A percentile compares a stretch with the other conserved stretches of the same genome.
phyloP scores from a whole-genome alignment of 2,888 invertebrate genomes.

The Tipula helvola region DNA sequence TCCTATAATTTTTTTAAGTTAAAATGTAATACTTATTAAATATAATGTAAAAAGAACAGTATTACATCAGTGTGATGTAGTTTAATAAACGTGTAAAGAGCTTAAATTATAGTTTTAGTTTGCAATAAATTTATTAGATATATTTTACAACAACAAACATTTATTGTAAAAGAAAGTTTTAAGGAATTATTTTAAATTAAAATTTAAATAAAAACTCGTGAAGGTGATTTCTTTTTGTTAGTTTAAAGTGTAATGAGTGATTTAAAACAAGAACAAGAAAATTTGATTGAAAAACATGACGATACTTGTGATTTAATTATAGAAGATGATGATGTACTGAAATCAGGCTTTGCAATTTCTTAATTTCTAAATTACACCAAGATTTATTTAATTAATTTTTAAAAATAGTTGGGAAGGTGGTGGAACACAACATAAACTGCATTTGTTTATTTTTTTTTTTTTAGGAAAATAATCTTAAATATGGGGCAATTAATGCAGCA shows the following conservation, averaged over 20 bases:
- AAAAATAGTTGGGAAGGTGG: constrained; percentile 36
- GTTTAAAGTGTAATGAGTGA: neutral
- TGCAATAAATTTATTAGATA: neutral
- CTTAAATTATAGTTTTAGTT: neutral
- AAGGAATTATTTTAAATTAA: neutral
- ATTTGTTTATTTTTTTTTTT: neutral
- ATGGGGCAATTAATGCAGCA: constrained; percentile 31
- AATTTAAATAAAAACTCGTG: neutral
- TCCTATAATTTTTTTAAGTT: neutral
- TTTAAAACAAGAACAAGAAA: constrained; percentile 8
- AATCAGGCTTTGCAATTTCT: neutral
- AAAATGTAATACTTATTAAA: neutral
- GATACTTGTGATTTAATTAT: constrained; percentile 7
- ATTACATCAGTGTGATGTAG: neutral
- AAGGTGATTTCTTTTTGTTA: neutral
- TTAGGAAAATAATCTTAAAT: constrained; percentile 20
- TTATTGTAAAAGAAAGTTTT: neutral
- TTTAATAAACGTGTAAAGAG: neutral
- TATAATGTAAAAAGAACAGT: neutral
- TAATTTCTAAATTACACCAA: neutral
- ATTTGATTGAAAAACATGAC: neutral
- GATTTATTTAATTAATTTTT: constrained; percentile 17
- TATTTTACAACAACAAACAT: neutral
- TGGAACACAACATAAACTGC: constrained; percentile 24
- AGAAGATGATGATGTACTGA: constrained; percentile 8